phyloP scores from a whole-genome alignment of 2,113 vertebrate species.

The Clarias batrachus region DNA sequence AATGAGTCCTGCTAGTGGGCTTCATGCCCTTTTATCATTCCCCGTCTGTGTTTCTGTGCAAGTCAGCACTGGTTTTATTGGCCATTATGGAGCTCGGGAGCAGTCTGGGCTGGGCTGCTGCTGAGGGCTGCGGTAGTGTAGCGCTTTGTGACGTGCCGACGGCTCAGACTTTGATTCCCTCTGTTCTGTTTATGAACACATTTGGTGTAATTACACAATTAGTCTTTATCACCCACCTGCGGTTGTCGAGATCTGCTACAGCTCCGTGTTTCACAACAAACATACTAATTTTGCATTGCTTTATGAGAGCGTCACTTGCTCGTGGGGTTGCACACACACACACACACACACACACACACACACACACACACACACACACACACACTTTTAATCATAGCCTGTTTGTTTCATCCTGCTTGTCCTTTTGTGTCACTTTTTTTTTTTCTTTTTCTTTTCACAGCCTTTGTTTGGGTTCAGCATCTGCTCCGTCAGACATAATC shows the following conservation, averaged over 20 bases:
- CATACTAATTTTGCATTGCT: constrained; percentile 54
- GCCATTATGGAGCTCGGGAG: constrained; percentile 69
- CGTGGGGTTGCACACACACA: constrained; percentile 7
- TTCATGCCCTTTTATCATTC: constrained; percentile 52
- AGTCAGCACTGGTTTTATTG: constrained; percentile 78
- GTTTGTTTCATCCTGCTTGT: constrained; percentile 26
- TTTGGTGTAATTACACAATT: constrained; percentile 82
- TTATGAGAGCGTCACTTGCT: constrained; percentile 34
- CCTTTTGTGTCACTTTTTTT: constrained; percentile 24
- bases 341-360: constrained; percentile 15
- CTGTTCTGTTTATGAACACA: constrained; percentile 77
- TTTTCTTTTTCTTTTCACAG: neutral
- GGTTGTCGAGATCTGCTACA: constrained; percentile 68
- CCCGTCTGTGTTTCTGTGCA: constrained; percentile 68
- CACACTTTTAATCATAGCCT: constrained; percentile 20
- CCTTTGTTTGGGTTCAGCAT: constrained; percentile 40
- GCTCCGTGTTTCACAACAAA: constrained; percentile 74
- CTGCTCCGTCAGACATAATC: constrained; percentile 9
- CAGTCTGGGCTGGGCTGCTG: constrained; percentile 58
- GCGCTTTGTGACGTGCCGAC: constrained; percentile 19
- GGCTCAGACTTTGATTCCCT: constrained; percentile 70
- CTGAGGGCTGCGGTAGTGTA: constrained; percentile 24
- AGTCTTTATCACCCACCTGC: constrained; percentile 80
- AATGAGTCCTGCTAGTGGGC: constrained; percentile 30
- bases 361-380: neutral